Conservation (phyloP, 2,888 invertebrate species). For the Diachrysia chrysitis region DNA sequence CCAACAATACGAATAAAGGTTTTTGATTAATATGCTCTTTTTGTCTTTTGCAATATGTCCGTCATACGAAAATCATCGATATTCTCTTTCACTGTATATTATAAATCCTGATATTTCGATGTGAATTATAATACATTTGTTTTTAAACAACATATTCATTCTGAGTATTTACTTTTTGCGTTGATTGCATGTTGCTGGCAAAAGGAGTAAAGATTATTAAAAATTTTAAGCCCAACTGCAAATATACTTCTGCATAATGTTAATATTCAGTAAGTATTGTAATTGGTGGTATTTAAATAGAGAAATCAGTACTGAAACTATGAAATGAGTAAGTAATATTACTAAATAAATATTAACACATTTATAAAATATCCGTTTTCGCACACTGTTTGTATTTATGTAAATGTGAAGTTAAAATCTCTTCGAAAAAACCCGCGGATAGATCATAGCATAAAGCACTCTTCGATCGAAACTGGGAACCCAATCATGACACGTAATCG, state of each 20-base stretch:
- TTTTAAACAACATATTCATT: neutral
- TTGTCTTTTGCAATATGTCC: slow-evolving; percentile 11
- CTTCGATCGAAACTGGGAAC: slow-evolving; percentile 28
- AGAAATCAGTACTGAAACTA: no score
- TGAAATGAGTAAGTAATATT: no score
- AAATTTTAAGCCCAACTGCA: neutral
- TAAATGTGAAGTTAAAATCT: neutral
- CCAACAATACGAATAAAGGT: no score
- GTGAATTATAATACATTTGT: neutral
- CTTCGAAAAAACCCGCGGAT: neutral
- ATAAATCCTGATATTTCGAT: neutral
- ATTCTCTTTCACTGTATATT: neutral
- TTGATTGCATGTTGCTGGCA: neutral
- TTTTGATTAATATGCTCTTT: slow-evolving; percentile 13
- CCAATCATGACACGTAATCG: slow-evolving; percentile 57
- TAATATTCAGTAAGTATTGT: no score
- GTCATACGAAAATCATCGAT: slow-evolving; percentile 9
- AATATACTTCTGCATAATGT: no score
- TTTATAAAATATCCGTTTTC: no score
- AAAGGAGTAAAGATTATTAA: neutral
- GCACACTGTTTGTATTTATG: neutral
- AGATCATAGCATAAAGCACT: slow-evolving; percentile 22
- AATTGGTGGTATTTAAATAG: no score
- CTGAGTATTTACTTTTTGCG: neutral
- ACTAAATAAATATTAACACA: no score